Conservation (phyloP, 2,797 vertebrate species). For the Carcharodon carcharias region DNA sequence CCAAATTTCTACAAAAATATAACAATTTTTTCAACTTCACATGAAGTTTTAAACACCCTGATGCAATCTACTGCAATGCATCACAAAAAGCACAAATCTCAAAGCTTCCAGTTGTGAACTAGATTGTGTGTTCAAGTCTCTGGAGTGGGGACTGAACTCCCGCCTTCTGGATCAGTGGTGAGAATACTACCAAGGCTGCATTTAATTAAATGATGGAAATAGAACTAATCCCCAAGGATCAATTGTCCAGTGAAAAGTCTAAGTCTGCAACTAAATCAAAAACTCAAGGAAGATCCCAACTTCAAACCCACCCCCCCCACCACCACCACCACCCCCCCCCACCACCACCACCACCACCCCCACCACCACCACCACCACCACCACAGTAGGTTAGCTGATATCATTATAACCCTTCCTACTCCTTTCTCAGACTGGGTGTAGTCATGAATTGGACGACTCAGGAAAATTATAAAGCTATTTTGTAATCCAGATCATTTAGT, state of each 20-base stretch:
- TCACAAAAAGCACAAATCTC: neutral
- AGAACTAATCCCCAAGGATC: neutral
- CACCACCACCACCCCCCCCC: too few species aligned
- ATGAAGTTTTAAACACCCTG: neutral
- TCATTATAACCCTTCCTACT: neutral
- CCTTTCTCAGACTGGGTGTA: neutral
- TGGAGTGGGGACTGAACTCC: neutral
- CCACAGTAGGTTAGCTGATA: neutral
- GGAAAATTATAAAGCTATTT: too few species aligned
- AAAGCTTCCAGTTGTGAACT: neutral
- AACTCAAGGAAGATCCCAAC: neutral
- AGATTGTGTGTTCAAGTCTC: neutral
- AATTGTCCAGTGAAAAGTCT: neutral
- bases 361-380: too few species aligned
- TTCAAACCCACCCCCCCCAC: neutral
- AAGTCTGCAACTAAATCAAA: neutral
- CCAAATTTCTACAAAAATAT: neutral
- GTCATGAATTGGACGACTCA: neutral
- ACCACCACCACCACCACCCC: too few species aligned
- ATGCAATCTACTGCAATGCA: neutral
- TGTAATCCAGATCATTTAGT: neutral
- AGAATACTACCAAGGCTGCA: neutral
- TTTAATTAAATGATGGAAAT: neutral
- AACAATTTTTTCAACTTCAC: neutral
- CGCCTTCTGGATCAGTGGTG: neutral